Evolutionary conservation across 2,797 vertebrate genomes (phyloP).

Genomic region (Halcyon chelicuti): DNA sequence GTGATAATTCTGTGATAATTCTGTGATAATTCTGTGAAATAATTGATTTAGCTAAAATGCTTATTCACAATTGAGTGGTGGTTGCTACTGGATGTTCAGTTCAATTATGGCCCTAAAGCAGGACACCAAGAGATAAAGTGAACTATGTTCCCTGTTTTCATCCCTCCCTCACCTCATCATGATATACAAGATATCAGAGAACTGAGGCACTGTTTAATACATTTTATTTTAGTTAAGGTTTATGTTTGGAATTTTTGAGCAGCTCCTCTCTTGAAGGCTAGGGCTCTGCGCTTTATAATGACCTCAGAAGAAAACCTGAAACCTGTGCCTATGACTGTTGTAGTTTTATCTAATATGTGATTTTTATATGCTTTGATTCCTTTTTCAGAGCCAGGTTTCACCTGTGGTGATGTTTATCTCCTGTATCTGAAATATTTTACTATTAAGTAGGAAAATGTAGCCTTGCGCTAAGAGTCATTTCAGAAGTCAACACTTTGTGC

Average conservation of each 20-base stretch:
- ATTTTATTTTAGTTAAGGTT: not conserved
- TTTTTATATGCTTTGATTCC: not conserved
- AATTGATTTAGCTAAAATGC: conserved; percentile 68
- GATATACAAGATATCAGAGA: not conserved
- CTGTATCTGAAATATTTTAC: no score
- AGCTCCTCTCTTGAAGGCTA: not conserved
- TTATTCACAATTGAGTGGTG: not conserved
- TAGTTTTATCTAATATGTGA: not conserved
- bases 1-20: no score
- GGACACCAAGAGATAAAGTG: not conserved
- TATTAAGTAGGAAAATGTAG: not conserved
- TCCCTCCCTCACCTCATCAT: not conserved
- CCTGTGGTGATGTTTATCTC: not conserved
- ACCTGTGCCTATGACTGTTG: not conserved
- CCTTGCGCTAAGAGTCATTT: not conserved
- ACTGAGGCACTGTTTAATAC: not conserved
- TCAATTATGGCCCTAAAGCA: not conserved
- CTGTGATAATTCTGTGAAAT: no score
- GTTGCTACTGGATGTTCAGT: conserved; percentile 17
- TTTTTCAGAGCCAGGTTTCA: not conserved
- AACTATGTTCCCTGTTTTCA: not conserved
- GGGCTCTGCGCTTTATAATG: not conserved
- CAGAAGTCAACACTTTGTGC: not conserved
- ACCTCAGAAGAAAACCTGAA: not conserved
- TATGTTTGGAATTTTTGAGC: not conserved